Evolutionary conservation across 2,797 vertebrate genomes (phyloP), one percentile per base, ranked within the genome.

Genomic region (Bryconaethiops microstoma): DNA sequence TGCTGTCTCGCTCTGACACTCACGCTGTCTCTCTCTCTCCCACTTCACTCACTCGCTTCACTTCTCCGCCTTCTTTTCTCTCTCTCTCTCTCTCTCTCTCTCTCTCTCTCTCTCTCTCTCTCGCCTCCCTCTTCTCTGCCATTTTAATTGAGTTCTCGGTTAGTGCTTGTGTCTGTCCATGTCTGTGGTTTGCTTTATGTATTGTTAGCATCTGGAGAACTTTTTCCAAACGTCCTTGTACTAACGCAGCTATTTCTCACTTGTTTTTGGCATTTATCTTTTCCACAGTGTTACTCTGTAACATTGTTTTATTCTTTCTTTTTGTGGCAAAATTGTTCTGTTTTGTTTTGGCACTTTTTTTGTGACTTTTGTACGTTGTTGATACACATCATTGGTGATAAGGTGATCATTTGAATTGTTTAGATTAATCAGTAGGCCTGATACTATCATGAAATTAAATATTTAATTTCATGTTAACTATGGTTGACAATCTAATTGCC

Each of bases 121-220:
- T 68, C 48, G 29, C 29, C 29, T 29, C 29, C 29, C 29, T 29
- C 63, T 68, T 79, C 69, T 73, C 40, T 78, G 17, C 82, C 70
- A 76, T 65, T 84, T 84, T 80, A 85, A 85, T 85, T 80, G 81
- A 82, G 80, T 85, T 82, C 77, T 82, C 40, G 69, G 73, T 64
- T 72, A 57, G 54, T 50, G 69, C 74, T 21, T 71, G 67, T 70
- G 76, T 39, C 25, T 77, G 14, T 83, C 60, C 77, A 45, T 74
- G 65, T 60, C 76, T 82, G 60, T 59, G 67, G 62, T 73, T 77
- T n/a, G 25, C 62, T 82, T 8, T 25, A 40, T 65, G 50, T 45
- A 42, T 40, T 52, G 48, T 78, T 63, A 80, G 29, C 52, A 69
- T 78, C 75, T 77, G 63, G 55, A 84, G 74, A 76, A 17, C n/a